Conservation (phyloP, 2,113 vertebrate species). For the Petrocephalus microphthalmus region DNA sequence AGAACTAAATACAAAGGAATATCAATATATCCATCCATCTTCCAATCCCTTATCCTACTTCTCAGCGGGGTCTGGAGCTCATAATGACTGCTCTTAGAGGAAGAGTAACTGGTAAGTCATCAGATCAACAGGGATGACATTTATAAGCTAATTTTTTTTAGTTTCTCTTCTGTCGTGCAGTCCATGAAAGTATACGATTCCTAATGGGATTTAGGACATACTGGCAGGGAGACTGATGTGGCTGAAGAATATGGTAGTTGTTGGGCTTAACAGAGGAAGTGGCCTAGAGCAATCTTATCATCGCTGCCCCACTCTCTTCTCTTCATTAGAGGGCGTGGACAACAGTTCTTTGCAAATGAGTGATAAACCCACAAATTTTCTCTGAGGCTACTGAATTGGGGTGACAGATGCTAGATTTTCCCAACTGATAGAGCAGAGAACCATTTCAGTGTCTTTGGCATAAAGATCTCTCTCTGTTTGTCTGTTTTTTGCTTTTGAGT, state of each 20-base stretch:
- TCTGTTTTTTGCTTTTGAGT: conserved; percentile 1
- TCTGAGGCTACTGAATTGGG: conserved; percentile 9
- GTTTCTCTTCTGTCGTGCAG: neutral
- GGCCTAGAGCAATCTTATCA: conserved; percentile 34
- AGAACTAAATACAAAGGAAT: neutral
- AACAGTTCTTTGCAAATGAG: conserved; percentile 23
- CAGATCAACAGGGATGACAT: neutral
- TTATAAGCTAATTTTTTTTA: neutral
- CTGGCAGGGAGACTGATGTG: neutral
- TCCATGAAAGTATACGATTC: neutral
- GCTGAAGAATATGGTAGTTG: neutral
- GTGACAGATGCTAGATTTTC: conserved; percentile 51
- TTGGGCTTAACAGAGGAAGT: conserved; percentile 28
- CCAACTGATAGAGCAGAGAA: conserved; percentile 54
- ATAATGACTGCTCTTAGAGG: neutral
- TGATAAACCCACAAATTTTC: conserved; percentile 49
- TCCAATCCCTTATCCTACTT: neutral
- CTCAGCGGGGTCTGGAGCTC: neutral
- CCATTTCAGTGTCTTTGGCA: conserved; percentile 30
- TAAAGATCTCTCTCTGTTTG: neutral
- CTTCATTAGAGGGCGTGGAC: conserved; percentile 43
- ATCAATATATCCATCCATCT: neutral
- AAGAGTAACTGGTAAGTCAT: neutral
- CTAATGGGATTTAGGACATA: neutral
- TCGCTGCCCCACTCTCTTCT: conserved; percentile 34